phyloP scores from a whole-genome alignment of 2,797 vertebrate species.

The Coreius guichenoti region DNA sequence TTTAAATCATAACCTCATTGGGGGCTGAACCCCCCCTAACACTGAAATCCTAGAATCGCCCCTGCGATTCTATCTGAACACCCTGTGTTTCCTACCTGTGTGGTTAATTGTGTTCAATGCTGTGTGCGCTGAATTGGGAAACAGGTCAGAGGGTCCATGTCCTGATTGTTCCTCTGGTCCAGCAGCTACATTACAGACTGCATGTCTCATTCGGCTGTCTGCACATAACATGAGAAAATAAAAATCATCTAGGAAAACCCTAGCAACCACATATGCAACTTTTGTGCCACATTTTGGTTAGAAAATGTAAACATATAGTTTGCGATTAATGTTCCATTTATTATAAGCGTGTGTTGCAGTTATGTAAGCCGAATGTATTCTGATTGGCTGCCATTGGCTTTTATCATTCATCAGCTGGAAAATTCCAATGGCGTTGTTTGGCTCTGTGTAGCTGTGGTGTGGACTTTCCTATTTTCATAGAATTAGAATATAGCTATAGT shows the following conservation, averaged over 20 bases:
- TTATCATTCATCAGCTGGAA: background rate
- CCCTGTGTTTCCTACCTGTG: conserved; percentile 42
- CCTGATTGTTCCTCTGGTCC: conserved; percentile 48
- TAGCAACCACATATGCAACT: no score
- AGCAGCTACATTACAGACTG: conserved; percentile 24
- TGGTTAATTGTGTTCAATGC: conserved; percentile 47
- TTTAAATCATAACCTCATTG: no score
- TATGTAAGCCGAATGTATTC: background rate
- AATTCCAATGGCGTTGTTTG: background rate
- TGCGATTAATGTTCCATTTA: no score
- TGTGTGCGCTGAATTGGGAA: conserved; percentile 28
- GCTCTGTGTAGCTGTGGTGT: background rate
- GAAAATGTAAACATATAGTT: background rate
- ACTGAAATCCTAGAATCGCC: background rate
- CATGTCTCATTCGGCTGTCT: conserved; percentile 54
- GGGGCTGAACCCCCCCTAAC: no score
- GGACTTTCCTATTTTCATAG: background rate
- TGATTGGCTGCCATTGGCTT: background rate
- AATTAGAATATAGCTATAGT: background rate
- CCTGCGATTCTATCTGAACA: background rate
- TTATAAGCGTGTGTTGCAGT: background rate
- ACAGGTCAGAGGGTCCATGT: conserved; percentile 29
- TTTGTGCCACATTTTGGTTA: background rate
- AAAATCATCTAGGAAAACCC: background rate
- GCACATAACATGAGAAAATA: conserved; percentile 19